Conservation (phyloP, 2,113 vertebrate species). For the Melanerpes aurifrons region DNA sequence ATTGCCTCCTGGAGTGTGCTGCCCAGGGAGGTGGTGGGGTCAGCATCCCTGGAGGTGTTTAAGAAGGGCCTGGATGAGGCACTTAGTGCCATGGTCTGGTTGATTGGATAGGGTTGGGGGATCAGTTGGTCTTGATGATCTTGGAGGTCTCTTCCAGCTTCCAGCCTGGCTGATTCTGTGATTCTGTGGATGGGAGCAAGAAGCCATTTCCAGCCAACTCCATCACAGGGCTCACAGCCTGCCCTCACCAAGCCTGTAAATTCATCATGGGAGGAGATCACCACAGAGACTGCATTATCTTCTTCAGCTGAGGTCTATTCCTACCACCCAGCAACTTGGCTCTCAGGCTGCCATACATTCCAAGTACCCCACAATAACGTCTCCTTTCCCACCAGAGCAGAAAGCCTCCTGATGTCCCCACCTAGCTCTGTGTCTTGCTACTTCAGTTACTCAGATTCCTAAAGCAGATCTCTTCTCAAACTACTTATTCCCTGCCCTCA, state of each 20-base stretch:
- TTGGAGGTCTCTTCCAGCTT: too few species aligned
- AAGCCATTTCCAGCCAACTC: not conserved
- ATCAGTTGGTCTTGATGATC: too few species aligned
- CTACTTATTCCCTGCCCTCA: not conserved
- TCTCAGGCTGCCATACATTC: not conserved
- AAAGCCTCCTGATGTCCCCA: not conserved
- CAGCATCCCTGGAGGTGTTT: too few species aligned
- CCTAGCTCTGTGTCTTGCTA: not conserved
- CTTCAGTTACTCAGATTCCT: not conserved
- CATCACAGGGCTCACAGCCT: not conserved
- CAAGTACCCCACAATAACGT: not conserved
- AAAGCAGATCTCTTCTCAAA: not conserved
- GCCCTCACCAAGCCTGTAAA: not conserved
- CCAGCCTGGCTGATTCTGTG: too few species aligned
- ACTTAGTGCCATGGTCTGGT: too few species aligned
- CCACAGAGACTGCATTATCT: not conserved
- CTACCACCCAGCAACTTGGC: not conserved
- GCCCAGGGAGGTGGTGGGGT: too few species aligned
- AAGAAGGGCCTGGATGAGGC: too few species aligned
- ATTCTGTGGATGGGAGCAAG: accelerated
- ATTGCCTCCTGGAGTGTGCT: too few species aligned
- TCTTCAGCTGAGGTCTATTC: not conserved
- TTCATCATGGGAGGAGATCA: not conserved
- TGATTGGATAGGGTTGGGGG: too few species aligned
- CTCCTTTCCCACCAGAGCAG: not conserved